Evolutionary conservation across 2,797 vertebrate species (phyloP), one percentile per base, ranked within the genome.

Genomic region (Falco peregrinus): DNA sequence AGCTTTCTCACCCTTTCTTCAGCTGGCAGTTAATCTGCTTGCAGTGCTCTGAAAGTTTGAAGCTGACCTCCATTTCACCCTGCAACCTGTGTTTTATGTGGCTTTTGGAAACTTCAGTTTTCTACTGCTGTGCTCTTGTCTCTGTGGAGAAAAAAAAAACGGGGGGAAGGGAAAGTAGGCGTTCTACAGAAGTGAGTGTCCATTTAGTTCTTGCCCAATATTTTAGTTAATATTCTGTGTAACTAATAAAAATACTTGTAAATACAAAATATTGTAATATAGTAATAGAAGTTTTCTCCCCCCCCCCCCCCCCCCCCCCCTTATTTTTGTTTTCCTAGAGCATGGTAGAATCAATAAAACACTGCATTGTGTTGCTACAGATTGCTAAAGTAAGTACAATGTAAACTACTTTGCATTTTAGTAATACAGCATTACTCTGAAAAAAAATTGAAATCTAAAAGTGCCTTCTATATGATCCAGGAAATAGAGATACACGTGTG

Each of bases 291-390:
- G 41, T 41, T 41, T 16, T 13, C 41, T 16, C 41, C 41, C 41
- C 15, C 41, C 13, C 18, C 12, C n/a, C n/a, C 41, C 16, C 41
- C 41, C 41, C 15, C 41, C 13, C 18, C 12, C n/a, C n/a, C n/a
- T 90, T 89, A 77, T 70, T 96, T 97, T 97, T 97, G 60, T 96
- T 97, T 98, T 97, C 98, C 71, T 98, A 99, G 99, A 99, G 98
- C 98, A 99, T 99, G 99, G 99, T 99, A 98, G 99, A 99, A 97
- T 99, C 99, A 98, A 99, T 99, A 98, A 99, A 99, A 98, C 99
- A 99, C 98, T 99, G 99, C 98, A 99, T 99, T 97, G 99, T 99
- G 97, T 98, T 99, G 97, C 99, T 99, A 97, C 99, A 99, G 98
- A 99, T 99, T 96, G 99, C 99, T 98, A 99, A 99, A 99, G 99